Conservation (phyloP, 2,113 vertebrate species). For the Perca fluviatilis region DNA sequence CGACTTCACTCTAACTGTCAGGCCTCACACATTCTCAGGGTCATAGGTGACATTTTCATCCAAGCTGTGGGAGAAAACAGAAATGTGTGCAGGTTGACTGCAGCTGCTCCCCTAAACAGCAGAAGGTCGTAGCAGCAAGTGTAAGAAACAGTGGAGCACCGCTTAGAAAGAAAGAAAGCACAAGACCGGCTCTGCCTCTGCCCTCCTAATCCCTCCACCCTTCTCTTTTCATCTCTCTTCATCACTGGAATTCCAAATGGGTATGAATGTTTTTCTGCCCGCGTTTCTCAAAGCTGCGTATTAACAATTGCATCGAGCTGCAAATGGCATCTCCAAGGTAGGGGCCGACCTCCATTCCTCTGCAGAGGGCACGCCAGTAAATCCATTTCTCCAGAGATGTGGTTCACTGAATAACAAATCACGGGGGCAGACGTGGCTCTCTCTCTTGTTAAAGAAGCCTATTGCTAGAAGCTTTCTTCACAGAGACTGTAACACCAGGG, state of each 20-base stretch:
- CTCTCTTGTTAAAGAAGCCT: conserved; percentile 67
- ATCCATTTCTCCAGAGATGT: conserved; percentile 82
- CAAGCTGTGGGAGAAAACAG: background rate
- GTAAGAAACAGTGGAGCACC: conserved; percentile 31
- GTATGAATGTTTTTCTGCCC: conserved; percentile 65
- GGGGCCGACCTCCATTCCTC: conserved; percentile 79
- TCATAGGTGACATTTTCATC: conserved; percentile 53
- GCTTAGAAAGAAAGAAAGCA: conserved; percentile 40
- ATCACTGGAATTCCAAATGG: conserved; percentile 73
- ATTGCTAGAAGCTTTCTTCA: conserved; percentile 61
- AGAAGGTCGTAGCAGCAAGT: conserved; percentile 19
- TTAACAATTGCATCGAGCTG: conserved; percentile 69
- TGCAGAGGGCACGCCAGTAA: conserved; percentile 79
- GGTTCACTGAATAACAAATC: conserved; percentile 84
- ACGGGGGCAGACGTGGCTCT: conserved; percentile 67
- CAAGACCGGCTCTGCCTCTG: conserved; percentile 44
- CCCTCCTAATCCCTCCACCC: conserved; percentile 62
- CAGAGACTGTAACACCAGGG: conserved; percentile 52
- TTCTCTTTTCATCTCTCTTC: conserved; percentile 62
- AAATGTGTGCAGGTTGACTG: conserved; percentile 29
- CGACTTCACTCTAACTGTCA: conserved; percentile 21
- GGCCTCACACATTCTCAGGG: conserved; percentile 46
- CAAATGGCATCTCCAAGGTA: conserved; percentile 76
- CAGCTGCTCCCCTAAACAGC: conserved; percentile 16
- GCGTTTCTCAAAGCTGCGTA: conserved; percentile 67